Conservation (phyloP, 2,888 invertebrate species). For the Chirona hameri region DNA sequence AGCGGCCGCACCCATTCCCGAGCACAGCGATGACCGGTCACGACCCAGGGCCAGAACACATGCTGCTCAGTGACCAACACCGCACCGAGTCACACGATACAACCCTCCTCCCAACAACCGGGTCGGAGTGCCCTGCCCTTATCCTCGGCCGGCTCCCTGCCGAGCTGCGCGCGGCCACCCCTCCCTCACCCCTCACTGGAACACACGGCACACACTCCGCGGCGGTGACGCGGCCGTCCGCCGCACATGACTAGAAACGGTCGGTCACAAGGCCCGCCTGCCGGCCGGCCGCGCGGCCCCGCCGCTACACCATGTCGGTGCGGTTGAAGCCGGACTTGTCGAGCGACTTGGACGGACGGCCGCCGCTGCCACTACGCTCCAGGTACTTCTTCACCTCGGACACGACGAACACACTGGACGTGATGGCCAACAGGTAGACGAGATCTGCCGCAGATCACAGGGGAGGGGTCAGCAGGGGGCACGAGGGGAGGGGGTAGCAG, state of each 20-base stretch:
- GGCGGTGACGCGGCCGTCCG: not conserved
- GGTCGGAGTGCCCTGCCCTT: not conserved
- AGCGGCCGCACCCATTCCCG: too few species aligned
- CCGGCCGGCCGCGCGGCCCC: not conserved
- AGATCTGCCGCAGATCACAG: slow-evolving; percentile 65
- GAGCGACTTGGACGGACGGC: not conserved
- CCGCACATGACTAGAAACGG: not conserved
- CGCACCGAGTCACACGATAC: not conserved
- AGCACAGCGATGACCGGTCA: too few species aligned
- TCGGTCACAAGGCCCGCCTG: not conserved
- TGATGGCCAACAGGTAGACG: slow-evolving; percentile 79
- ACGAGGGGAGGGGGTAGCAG: too few species aligned
- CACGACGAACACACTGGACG: slow-evolving; percentile 93
- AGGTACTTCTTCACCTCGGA: slow-evolving; percentile 87
- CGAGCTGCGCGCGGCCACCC: too few species aligned
- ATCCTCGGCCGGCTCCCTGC: not conserved
- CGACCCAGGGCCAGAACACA: too few species aligned
- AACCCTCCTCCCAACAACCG: not conserved
- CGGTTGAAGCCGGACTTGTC: not conserved
- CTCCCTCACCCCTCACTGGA: not conserved
- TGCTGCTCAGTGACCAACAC: too few species aligned
- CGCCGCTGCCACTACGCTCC: slow-evolving; percentile 49
- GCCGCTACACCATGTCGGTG: not conserved
- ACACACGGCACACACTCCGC: not conserved
- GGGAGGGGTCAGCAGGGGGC: too few species aligned